Conservation (phyloP, 2,113 vertebrate species). For the Oplegnathus fasciatus region DNA sequence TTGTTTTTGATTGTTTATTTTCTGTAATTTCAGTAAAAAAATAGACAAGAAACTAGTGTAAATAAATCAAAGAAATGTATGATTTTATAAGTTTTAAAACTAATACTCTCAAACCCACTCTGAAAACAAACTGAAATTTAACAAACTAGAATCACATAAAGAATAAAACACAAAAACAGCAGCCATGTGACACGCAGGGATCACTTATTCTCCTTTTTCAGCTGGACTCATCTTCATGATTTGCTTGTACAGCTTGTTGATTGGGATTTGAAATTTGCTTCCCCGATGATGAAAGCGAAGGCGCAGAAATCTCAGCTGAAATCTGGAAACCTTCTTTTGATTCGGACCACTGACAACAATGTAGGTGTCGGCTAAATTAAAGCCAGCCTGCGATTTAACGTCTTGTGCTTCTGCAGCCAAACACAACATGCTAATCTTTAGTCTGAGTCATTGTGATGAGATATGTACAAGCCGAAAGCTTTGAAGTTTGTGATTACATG, state of each 20-base stretch:
- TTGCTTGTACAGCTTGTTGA: slow-evolving; percentile 32
- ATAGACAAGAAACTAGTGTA: not conserved
- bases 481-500: slow-evolving; percentile 63
- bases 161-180: not conserved
- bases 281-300: slow-evolving; percentile 59
- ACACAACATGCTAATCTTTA: slow-evolving; percentile 53
- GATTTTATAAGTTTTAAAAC: not conserved
- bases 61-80: not conserved
- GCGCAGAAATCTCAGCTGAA: slow-evolving; percentile 30
- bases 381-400: slow-evolving; percentile 39
- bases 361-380: slow-evolving; percentile 55
- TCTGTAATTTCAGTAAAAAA: not conserved
- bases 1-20: not conserved
- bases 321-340: slow-evolving; percentile 25
- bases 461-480: slow-evolving; percentile 2
- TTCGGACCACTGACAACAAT: slow-evolving; percentile 25
- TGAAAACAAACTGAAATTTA: not conserved
- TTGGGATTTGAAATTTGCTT: slow-evolving; percentile 43
- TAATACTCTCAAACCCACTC: not conserved
- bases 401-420: slow-evolving; percentile 51
- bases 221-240: slow-evolving; percentile 29
- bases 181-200: not conserved
- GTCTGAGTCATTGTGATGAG: slow-evolving; percentile 38
- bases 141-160: not conserved
- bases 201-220: not conserved